A percentile compares a stretch with the other conserved stretches of the same genome.
Conservation (phyloP, 1,140 invertebrate species). For the Amphibalanus amphitrite region DNA sequence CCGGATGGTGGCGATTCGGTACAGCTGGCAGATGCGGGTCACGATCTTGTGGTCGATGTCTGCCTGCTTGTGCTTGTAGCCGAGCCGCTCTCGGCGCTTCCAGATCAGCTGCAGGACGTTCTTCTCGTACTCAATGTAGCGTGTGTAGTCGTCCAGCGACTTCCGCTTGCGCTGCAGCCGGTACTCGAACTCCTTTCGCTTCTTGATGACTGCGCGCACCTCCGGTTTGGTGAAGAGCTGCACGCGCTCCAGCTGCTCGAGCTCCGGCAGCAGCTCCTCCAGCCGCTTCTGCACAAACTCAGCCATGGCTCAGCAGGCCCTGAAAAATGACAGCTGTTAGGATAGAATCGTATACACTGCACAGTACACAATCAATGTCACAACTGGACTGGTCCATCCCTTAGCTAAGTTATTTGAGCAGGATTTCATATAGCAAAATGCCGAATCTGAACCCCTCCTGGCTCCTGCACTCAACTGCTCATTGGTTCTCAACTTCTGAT, state of each 20-base stretch:
- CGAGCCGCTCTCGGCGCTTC: conserved; percentile 27
- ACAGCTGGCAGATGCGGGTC: conserved; percentile 44
- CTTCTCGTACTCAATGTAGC: conserved; percentile 52
- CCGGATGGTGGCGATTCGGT: conserved; percentile 37
- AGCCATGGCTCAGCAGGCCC: conserved; percentile 35
- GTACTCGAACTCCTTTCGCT: conserved; percentile 48
- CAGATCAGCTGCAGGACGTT: conserved; percentile 44
- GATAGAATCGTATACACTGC: too few species aligned
- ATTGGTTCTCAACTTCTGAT: too few species aligned
- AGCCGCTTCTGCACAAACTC: conserved; percentile 51
- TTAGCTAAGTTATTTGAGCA: too few species aligned
- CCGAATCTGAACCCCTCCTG: too few species aligned
- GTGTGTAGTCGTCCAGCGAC: conserved; percentile 47
- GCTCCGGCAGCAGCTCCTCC: conserved; percentile 49
- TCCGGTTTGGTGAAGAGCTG: conserved; percentile 46
- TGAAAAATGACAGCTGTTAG: too few species aligned
- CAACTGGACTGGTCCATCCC: too few species aligned
- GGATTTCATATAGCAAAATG: too few species aligned
- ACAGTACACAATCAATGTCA: too few species aligned
- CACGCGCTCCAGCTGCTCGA: conserved; percentile 49
- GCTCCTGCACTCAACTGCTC: too few species aligned
- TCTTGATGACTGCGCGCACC: conserved; percentile 48
- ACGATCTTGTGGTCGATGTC: conserved; percentile 45
- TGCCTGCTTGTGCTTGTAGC: conserved; percentile 38
- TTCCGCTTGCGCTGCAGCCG: conserved; percentile 45